Conservation (phyloP, 2,888 invertebrate species). For the Chrysolina oricalcia region DNA sequence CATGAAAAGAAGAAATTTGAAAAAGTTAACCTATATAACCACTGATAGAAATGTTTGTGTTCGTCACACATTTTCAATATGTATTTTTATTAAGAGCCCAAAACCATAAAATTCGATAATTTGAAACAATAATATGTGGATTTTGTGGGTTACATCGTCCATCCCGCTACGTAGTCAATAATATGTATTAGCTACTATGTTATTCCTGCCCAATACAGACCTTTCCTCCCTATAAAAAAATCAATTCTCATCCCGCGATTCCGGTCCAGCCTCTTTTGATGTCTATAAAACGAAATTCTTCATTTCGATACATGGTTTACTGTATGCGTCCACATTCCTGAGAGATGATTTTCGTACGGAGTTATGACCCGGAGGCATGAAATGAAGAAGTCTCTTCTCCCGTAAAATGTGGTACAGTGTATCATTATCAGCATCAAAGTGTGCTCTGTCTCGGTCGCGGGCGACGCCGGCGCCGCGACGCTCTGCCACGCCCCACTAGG, state of each 20-base stretch:
- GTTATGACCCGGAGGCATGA: conserved; percentile 23
- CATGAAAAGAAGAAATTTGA: too few species aligned
- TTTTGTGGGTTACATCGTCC: neutral
- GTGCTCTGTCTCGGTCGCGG: conserved; percentile 8
- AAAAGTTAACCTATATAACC: too few species aligned
- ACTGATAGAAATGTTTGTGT: too few species aligned
- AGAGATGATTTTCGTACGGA: conserved; percentile 15
- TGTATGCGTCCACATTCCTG: conserved; percentile 22
- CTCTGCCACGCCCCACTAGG: conserved; percentile 21
- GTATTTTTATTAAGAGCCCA: too few species aligned
- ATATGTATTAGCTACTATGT: neutral
- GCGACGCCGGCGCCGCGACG: conserved; percentile 17
- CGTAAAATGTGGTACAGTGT: conserved; percentile 37
- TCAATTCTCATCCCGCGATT: neutral
- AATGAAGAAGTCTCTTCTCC: conserved; percentile 20
- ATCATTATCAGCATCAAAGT: conserved; percentile 26
- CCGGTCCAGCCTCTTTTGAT: neutral
- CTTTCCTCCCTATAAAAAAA: neutral
- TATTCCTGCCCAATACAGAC: neutral
- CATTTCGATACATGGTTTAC: conserved; percentile 12
- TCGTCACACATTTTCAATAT: too few species aligned
- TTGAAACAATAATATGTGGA: too few species aligned
- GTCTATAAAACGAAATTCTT: conserved; percentile 3
- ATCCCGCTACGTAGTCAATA: neutral
- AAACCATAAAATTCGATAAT: too few species aligned